These are phyloP conservation scores for Eulemur rubriventer DNA, from an alignment of 2,797 vertebrate species.

Conservation along the genomic window DNA sequence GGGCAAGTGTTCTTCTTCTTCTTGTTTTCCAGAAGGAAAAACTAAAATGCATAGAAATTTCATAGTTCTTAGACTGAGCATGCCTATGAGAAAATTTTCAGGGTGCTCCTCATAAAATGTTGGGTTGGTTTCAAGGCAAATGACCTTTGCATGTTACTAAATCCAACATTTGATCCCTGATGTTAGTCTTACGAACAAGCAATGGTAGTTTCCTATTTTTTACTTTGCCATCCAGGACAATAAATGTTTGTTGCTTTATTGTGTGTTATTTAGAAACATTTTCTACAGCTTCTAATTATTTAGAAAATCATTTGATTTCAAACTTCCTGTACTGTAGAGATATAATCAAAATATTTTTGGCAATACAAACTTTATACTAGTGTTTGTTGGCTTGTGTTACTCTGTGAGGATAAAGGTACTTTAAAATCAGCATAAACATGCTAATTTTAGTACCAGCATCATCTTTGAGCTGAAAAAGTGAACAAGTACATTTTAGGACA, in stretches of 20 bases:
- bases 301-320: slow-evolving; percentile 7
- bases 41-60: background rate
- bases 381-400: background rate
- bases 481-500: background rate
- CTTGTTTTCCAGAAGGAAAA: background rate
- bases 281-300: background rate
- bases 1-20: background rate
- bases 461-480: background rate
- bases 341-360: background rate
- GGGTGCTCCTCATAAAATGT: background rate
- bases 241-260: background rate
- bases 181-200: background rate
- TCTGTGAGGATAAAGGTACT: background rate
- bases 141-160: background rate
- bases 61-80: background rate
- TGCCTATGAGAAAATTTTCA: background rate
- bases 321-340: background rate
- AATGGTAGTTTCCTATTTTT: background rate
- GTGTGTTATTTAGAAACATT: slow-evolving; percentile 6
- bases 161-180: background rate
- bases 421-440: background rate
- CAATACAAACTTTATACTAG: background rate
- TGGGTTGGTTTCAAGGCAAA: background rate
- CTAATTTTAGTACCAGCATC: background rate
- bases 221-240: background rate